Evolutionary conservation across 2,113 vertebrate species (phyloP).

Genomic region (Vimba vimba): DNA sequence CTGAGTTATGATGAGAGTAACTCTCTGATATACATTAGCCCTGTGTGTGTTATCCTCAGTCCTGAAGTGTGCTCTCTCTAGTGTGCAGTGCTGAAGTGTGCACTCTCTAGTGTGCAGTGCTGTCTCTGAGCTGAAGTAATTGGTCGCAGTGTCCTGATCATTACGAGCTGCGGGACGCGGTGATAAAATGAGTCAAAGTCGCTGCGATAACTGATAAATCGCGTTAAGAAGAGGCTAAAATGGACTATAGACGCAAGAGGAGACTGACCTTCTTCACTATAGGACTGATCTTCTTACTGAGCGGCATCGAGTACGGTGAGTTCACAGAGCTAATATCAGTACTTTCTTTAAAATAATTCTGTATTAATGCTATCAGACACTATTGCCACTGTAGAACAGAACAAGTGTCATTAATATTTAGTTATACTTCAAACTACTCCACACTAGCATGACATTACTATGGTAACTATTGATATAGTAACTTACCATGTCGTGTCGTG

Average conservation of each 20-base stretch:
- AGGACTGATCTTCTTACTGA: conserved; percentile 80
- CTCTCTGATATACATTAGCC: not conserved
- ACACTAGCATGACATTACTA: too few relatives aligned
- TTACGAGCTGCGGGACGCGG: not conserved
- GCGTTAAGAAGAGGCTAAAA: conserved; percentile 13
- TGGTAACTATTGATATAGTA: too few relatives aligned
- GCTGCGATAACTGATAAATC: not conserved
- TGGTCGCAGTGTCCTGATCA: conserved; percentile 2
- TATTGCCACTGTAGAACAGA: not conserved
- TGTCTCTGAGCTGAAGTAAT: not conserved
- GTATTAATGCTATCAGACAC: not conserved
- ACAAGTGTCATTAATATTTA: too few relatives aligned
- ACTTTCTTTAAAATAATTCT: too few relatives aligned
- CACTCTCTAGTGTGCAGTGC: too few relatives aligned
- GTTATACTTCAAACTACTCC: too few relatives aligned
- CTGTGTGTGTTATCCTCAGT: too few relatives aligned
- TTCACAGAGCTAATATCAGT: not conserved
- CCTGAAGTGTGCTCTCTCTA: too few relatives aligned
- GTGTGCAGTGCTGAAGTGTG: not conserved
- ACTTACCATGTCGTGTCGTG: too few relatives aligned
- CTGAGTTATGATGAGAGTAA: not conserved
- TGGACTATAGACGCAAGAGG: conserved; percentile 73
- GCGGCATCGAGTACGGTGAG: conserved; percentile 84
- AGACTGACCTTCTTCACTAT: conserved; percentile 78
- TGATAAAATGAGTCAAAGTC: not conserved